These are phyloP conservation scores for Aphelenchoides besseyi DNA, from an alignment of 1,140 invertebrate genomes.

Conservation along the genomic window DNA sequence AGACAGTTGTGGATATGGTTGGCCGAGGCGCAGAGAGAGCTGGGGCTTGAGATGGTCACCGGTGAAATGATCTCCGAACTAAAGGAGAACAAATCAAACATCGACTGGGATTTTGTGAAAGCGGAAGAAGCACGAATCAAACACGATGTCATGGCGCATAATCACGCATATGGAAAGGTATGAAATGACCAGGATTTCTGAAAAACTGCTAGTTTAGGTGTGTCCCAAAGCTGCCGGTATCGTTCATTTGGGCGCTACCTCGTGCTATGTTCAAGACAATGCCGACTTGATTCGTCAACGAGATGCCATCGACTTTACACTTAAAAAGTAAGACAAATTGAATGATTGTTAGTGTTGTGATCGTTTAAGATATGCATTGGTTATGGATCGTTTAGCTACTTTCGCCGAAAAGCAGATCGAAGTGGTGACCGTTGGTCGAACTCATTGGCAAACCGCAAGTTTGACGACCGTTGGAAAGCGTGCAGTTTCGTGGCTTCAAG, in stretches of 20 bases:
- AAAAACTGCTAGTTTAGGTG: too few species aligned
- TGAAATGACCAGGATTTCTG: constrained; percentile 2
- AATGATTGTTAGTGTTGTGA: too few species aligned
- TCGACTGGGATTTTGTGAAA: constrained; percentile 73
- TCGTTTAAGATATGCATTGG: constrained; percentile 69
- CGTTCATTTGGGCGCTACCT: constrained; percentile 95
- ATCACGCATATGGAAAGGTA: constrained; percentile 76
- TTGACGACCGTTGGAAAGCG: constrained; percentile 95
- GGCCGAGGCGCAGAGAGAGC: constrained; percentile 67
- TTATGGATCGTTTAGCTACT: constrained; percentile 74
- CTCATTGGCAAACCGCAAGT: constrained; percentile 95
- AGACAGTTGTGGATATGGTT: constrained; percentile 62
- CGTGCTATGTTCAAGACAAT: constrained; percentile 95
- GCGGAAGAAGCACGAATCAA: constrained; percentile 81
- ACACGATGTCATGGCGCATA: constrained; percentile 99
- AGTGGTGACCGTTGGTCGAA: constrained; percentile 87
- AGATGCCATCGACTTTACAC: constrained; percentile 80
- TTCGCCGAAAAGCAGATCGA: constrained; percentile 79
- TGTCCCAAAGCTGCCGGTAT: constrained; percentile 88
- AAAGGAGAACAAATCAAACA: constrained; percentile 75
- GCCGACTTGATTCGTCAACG: constrained; percentile 83
- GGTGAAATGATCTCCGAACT: constrained; percentile 84
- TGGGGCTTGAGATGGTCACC: constrained; percentile 78
- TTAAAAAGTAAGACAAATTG: constrained; percentile 71
- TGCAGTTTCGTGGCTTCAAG: constrained; percentile 88